Conservation (phyloP, 2,113 vertebrate genomes). For the Cricetomys ansorgei region DNA sequence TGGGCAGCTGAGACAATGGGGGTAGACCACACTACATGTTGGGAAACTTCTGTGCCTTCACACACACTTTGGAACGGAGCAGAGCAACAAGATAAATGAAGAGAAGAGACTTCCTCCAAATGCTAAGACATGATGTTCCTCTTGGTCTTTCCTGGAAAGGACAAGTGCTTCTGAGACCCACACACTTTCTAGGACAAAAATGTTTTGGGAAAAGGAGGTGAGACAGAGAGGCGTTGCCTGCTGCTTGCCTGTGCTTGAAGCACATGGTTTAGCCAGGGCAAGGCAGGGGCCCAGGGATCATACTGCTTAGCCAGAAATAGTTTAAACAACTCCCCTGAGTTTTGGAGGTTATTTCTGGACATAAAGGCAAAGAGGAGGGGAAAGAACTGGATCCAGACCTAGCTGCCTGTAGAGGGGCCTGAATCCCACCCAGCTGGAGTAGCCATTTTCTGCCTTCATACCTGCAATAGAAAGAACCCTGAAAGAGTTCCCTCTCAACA, state of each 20-base stretch:
- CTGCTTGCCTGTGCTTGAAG: neutral
- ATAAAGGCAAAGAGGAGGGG: neutral
- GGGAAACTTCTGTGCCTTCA: neutral
- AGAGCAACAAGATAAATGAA: neutral
- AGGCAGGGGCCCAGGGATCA: neutral
- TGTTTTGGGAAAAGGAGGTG: neutral
- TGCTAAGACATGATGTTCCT: neutral
- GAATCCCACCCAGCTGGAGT: fast-evolving
- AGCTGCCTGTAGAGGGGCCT: neutral
- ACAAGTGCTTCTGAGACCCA: neutral
- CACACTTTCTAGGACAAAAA: conserved; percentile 66
- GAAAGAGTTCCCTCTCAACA: neutral
- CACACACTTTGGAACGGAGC: neutral
- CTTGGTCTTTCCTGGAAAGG: conserved; percentile 67
- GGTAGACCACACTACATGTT: neutral
- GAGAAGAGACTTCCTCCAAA: neutral
- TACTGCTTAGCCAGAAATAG: neutral
- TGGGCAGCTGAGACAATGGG: neutral
- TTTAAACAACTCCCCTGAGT: conserved; percentile 22
- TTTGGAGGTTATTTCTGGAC: conserved; percentile 27
- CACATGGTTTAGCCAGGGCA: neutral
- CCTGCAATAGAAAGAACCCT: neutral
- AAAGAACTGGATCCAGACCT: neutral
- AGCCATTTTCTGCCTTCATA: neutral
- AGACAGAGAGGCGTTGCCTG: neutral